Evolutionary conservation across 2,113 vertebrate genomes (phyloP).

Genomic region (Anguilla rostrata): DNA sequence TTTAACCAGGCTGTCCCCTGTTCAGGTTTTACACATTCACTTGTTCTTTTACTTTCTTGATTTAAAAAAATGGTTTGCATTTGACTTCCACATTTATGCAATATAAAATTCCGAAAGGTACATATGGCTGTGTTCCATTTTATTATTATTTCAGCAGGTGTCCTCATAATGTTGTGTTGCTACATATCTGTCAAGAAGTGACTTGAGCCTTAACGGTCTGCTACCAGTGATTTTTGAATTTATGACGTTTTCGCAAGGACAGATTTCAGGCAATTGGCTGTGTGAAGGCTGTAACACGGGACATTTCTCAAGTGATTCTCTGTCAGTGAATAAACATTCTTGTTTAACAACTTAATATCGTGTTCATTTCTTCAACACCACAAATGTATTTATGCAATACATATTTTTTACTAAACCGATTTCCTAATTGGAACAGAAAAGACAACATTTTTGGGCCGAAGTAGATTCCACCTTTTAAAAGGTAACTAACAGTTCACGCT

Average conservation of each 20-base stretch:
- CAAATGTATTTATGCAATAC: neutral
- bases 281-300: neutral
- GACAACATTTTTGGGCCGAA: no score
- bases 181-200: neutral
- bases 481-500: no score
- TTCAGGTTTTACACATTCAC: neutral
- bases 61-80: neutral
- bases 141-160: neutral
- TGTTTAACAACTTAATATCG: neutral
- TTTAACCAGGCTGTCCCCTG: neutral
- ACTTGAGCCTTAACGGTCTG: neutral
- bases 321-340: conserved; percentile 28
- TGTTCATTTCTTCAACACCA: neutral
- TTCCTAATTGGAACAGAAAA: no score
- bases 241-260: neutral
- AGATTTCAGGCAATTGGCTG: neutral
- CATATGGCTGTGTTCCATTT: neutral
- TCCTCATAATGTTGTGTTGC: neutral
- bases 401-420: neutral
- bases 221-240: neutral
- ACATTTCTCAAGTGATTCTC: neutral
- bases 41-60: neutral
- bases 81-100: neutral
- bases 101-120: neutral
- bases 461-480: no score